phyloP scores from a whole-genome alignment of 23 tunicate genomes.

The Styela plicata region DNA sequence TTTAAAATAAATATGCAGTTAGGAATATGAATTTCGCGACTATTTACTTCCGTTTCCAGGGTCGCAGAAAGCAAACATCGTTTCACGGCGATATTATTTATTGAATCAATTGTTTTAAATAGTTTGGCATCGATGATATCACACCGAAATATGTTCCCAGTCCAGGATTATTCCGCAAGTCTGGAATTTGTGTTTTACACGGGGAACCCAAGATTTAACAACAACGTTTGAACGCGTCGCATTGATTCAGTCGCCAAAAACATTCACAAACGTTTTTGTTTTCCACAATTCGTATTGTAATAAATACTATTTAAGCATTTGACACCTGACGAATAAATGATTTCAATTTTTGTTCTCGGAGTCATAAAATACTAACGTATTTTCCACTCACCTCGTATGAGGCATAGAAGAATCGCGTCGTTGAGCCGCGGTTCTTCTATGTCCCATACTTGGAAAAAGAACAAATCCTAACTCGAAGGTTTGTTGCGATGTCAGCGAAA shows the following conservation, averaged over 20 bases:
- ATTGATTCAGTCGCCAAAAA: not conserved
- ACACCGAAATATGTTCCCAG: conserved; percentile 8
- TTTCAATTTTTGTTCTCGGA: not conserved
- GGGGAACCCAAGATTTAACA: conserved; percentile 18
- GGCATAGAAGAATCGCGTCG: no score
- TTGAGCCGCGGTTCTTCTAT: no score
- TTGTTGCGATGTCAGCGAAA: conserved; percentile 32
- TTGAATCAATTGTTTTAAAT: not conserved
- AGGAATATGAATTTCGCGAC: conserved; percentile 3
- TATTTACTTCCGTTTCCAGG: conserved; percentile 17
- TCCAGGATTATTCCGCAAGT: conserved; percentile 23
- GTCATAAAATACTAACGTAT: no score
- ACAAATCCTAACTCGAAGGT: no score
- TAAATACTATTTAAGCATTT: conserved; percentile 14
- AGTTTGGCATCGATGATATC: conserved; percentile 16
- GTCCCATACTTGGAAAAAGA: no score
- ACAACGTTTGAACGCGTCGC: conserved; percentile 6
- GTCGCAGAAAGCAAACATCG: conserved; percentile 7
- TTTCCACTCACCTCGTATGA: no score
- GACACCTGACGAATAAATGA: conserved; percentile 31
- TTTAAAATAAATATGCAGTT: no score
- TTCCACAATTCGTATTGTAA: not conserved
- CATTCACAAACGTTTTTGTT: not conserved
- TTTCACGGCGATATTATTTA: not conserved
- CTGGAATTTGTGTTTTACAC: conserved; percentile 28